Conservation (phyloP, 1,140 invertebrate genomes). For the Parapsyche elsis region DNA sequence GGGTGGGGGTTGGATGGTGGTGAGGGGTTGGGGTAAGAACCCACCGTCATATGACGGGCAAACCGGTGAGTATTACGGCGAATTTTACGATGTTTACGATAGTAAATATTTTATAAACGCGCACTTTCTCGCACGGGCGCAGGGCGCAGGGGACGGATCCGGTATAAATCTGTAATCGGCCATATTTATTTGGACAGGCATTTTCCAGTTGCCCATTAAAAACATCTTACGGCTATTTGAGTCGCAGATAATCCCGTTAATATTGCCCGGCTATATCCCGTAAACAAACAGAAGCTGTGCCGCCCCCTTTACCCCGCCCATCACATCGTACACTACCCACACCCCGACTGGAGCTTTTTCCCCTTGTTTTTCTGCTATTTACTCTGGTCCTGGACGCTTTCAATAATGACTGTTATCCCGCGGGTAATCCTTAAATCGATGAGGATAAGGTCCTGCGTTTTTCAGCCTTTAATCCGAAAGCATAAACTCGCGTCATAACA, state of each 20-base stretch:
- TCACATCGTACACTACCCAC: neutral
- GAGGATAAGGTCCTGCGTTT: constrained; percentile 26
- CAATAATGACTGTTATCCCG: constrained; percentile 46
- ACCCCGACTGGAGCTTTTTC: neutral
- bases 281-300: constrained; percentile 27
- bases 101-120: neutral
- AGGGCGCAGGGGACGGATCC: neutral
- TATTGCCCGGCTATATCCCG: constrained; percentile 39
- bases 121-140: neutral
- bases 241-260: constrained; percentile 46
- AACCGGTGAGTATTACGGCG: too few species aligned
- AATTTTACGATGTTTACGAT: neutral
- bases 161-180: constrained; percentile 8
- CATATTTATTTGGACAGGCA: constrained; percentile 24
- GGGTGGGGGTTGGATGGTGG: too few species aligned
- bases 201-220: constrained; percentile 43
- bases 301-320: constrained; percentile 18
- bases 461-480: constrained; percentile 21
- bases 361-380: constrained; percentile 35
- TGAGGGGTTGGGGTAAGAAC: too few species aligned
- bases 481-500: constrained; percentile 24
- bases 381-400: constrained; percentile 25
- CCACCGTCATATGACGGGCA: too few species aligned
- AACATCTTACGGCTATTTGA: constrained; percentile 47
- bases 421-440: constrained; percentile 47